Evolutionary conservation across 2,888 invertebrate species (phyloP).

Genomic region (Girardia tigrina): DNA sequence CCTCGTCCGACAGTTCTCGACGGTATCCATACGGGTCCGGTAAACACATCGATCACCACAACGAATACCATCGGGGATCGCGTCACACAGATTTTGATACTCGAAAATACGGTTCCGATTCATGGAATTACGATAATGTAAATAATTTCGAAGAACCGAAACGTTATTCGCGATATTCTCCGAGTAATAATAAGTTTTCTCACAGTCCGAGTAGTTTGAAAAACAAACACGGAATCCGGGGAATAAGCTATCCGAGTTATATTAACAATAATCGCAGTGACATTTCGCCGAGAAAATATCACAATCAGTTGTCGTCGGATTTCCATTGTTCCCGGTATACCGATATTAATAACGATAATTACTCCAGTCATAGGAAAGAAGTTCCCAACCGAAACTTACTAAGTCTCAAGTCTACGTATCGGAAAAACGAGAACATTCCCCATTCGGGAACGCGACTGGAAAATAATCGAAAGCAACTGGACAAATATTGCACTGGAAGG

Average conservation of each 20-base stretch:
- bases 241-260: not conserved
- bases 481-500: not conserved
- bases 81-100: not conserved
- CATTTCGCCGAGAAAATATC: not conserved
- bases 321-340: not conserved
- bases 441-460: constrained; percentile 18
- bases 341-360: not conserved
- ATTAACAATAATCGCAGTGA: not conserved
- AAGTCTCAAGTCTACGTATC: not conserved
- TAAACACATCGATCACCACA: not conserved
- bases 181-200: not conserved
- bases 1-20: not conserved
- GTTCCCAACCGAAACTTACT: not conserved
- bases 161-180: not conserved
- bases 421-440: constrained; percentile 10
- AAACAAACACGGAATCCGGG: not conserved
- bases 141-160: not conserved
- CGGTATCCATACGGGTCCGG: not conserved
- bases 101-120: not conserved
- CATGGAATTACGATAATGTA: not conserved
- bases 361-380: not conserved
- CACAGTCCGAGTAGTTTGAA: not conserved
- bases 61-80: not conserved
- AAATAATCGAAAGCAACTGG: not conserved
- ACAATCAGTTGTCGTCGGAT: not conserved